Conservation (phyloP, 2,888 invertebrate species). For the Harpagoxenus sublaevis region DNA sequence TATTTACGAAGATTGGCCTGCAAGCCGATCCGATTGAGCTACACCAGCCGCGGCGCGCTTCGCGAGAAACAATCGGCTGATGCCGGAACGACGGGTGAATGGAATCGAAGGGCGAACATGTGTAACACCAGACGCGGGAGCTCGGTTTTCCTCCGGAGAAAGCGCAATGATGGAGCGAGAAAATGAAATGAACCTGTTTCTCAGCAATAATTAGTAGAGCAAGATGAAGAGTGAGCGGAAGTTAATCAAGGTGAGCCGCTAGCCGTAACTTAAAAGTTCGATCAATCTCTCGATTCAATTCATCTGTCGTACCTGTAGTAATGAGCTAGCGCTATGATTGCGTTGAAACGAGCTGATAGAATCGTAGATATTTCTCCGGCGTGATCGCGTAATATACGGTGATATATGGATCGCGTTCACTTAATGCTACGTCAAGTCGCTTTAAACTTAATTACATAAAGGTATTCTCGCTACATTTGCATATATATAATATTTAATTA, state of each 20-base stretch:
- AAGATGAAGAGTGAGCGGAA: slow-evolving; percentile 13
- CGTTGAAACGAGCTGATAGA: not conserved
- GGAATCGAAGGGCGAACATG: slow-evolving; percentile 22
- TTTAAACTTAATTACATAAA: slow-evolving; percentile 41
- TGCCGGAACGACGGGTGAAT: slow-evolving; percentile 1
- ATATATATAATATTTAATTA: slow-evolving; percentile 29
- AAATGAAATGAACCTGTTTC: slow-evolving; percentile 10
- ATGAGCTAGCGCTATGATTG: slow-evolving; percentile 19
- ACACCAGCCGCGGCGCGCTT: not conserved
- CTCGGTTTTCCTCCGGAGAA: slow-evolving; percentile 17
- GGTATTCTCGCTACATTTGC: slow-evolving; percentile 4
- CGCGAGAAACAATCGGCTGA: slow-evolving; percentile 5
- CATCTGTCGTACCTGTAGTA: slow-evolving; percentile 15
- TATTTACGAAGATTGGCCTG: not conserved
- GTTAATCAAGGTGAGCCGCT: not conserved
- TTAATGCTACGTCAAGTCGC: slow-evolving; percentile 4
- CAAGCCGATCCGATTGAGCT: not conserved
- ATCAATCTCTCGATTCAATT: slow-evolving; percentile 18
- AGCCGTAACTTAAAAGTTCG: not conserved
- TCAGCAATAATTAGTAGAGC: not conserved
- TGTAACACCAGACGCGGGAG: not conserved
- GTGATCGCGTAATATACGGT: not conserved
- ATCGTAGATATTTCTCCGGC: not conserved
- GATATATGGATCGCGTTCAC: not conserved
- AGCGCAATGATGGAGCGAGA: slow-evolving; percentile 9